Evolutionary conservation across 2,797 vertebrate genomes (phyloP).

Genomic region (Sebastes oblongus): DNA sequence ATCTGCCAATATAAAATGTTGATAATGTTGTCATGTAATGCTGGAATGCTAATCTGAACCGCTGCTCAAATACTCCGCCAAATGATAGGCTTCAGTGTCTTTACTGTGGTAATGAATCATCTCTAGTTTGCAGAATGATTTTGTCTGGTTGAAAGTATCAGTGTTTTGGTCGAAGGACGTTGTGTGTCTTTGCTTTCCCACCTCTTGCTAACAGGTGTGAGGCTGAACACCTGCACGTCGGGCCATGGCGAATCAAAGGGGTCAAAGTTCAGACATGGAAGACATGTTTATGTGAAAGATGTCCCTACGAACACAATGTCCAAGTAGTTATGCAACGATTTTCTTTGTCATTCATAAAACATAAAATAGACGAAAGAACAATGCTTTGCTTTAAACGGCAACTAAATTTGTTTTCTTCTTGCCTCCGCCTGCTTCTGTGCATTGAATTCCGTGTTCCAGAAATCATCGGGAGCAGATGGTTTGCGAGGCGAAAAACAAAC

Average conservation of each 20-base stretch:
- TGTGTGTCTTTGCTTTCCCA: not conserved
- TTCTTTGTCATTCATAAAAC: not conserved
- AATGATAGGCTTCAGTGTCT: not conserved
- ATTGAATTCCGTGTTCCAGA: conserved; percentile 69
- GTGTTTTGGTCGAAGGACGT: not conserved
- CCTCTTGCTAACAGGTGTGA: conserved; percentile 67
- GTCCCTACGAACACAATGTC: not conserved
- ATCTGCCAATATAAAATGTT: not conserved
- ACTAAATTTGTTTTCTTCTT: conserved; percentile 31
- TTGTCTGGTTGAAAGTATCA: too few species aligned
- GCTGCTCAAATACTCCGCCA: not conserved
- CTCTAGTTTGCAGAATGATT: too few species aligned
- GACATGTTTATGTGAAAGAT: conserved; percentile 24
- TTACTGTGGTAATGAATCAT: not conserved
- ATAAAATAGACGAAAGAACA: not conserved
- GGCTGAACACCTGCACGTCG: conserved; percentile 66
- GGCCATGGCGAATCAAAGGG: conserved; percentile 49
- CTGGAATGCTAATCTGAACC: not conserved
- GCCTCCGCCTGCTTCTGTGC: conserved; percentile 33
- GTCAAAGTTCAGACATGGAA: conserved; percentile 59
- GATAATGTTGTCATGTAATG: not conserved
- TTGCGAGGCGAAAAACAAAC: conserved; percentile 84
- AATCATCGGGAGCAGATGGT: conserved; percentile 91
- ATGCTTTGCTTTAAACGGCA: not conserved
- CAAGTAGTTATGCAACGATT: not conserved